Base-by-base conservation (phyloP, 2,888 invertebrate genomes). In the Lingula anatina region DNA sequence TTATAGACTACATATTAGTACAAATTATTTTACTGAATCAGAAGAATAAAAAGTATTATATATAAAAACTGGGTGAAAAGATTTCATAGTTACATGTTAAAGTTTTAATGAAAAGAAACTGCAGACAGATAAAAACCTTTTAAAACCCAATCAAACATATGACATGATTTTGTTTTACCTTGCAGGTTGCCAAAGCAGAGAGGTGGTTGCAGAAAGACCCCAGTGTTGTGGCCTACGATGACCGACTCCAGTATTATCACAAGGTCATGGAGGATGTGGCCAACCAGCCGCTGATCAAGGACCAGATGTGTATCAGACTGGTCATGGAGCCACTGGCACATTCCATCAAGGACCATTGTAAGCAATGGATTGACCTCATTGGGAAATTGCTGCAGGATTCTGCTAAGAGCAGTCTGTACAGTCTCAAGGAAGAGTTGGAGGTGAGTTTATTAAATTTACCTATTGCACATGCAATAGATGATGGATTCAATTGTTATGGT, bases 171-270 rank as follows among this genome's bases (percentile, higher is more conserved):
- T n/a, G n/a, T n/a, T n/a, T n/a, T 41, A 39, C 21, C 28, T 53
- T 54, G 31, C 65, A 76, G 75, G 66, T 69, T 47, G 76, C 83
- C 9, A 84, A 86, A 2, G 88, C 89, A 61, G 86, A 89, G 61
- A 86, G 86, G 69, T 92, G 90, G 79, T 82, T 88, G 1, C 80
- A 82, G 41, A 85, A 84, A 55, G 81, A 81, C 57, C 82, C 83
- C 5, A 80, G 83, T 4, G 79, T 88, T 5, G 78, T 81, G 36
- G 83, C 84, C 54, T 90, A 86, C 73, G 90, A 93, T 65, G 88
- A 90, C 63, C 88, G 88, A 71, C 87, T 94, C 65, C 85, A 86
- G 73, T 89, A 87, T 73, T 93, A 90, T 75, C 84, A 85, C 61
- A 84, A 85, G 57, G 85, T 89, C 5, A 83, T 88, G 20, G 80